phyloP scores from a whole-genome alignment of 1,140 invertebrate species.

The Cataglyphis hispanica region DNA sequence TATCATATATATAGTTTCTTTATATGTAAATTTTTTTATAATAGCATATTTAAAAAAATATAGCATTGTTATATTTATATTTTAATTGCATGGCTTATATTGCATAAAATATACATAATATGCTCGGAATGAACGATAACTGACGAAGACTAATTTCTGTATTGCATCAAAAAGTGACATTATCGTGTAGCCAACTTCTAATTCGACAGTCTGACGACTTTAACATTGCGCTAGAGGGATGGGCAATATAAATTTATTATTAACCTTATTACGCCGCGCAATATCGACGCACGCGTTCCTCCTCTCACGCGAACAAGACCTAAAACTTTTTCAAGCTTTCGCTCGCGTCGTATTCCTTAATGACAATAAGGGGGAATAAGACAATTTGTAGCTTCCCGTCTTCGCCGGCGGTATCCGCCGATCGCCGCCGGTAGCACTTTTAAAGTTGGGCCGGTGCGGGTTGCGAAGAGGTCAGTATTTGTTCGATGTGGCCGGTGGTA shows the following conservation, averaged over 20 bases:
- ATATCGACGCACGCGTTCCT: slow-evolving; percentile 26
- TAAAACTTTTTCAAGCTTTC: slow-evolving; percentile 33
- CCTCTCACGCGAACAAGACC: slow-evolving; percentile 28
- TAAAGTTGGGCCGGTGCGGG: slow-evolving; percentile 33
- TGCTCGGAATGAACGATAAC: not conserved
- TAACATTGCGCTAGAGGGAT: not conserved
- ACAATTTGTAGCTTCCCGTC: slow-evolving; percentile 50
- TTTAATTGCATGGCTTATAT: slow-evolving; percentile 2
- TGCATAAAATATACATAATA: not conserved
- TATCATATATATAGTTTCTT: not conserved
- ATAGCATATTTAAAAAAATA: not conserved
- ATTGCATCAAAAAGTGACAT: slow-evolving; percentile 2
- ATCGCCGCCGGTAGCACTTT: slow-evolving; percentile 60
- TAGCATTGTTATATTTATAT: not conserved
- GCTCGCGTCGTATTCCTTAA: slow-evolving; percentile 41
- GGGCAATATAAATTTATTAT: slow-evolving; percentile 40
- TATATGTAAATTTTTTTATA: not conserved
- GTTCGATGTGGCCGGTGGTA: slow-evolving; percentile 47
- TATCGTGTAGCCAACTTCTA: not conserved
- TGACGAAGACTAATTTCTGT: not conserved
- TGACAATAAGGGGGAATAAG: slow-evolving; percentile 38
- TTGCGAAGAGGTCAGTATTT: slow-evolving; percentile 78
- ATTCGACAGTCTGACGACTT: slow-evolving; percentile 9
- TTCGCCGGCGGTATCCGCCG: slow-evolving; percentile 43
- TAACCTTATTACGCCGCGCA: slow-evolving; percentile 24